Evolutionary conservation across 2,888 invertebrate genomes (phyloP).

Genomic region (Hypercompe scribonia): DNA sequence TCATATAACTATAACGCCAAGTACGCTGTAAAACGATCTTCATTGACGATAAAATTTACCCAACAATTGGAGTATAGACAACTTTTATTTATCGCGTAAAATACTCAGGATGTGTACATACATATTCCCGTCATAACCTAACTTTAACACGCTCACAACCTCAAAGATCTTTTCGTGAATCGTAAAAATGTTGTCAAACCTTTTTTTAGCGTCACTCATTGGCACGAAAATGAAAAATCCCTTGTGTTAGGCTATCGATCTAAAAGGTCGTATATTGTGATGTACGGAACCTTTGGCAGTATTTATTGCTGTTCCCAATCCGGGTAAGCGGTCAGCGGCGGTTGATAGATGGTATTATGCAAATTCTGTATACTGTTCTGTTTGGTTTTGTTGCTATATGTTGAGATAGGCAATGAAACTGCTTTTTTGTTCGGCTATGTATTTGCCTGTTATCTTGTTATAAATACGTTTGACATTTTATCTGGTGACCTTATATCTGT

Average conservation of each 20-base stretch:
- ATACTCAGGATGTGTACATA: conserved; percentile 1
- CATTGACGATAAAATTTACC: conserved; percentile 14
- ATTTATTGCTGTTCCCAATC: conserved; percentile 69
- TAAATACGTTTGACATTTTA: neutral
- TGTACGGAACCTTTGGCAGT: conserved; percentile 56
- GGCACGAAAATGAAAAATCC: conserved; percentile 67
- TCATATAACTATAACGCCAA: neutral
- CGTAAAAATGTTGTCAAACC: conserved; percentile 52
- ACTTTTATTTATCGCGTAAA: conserved; percentile 10
- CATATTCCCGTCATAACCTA: conserved; percentile 6
- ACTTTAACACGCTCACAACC: conserved; percentile 4
- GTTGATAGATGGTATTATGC: conserved; percentile 71
- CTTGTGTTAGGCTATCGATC: conserved; percentile 62
- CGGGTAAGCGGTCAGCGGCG: conserved; percentile 63
- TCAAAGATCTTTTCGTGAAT: conserved; percentile 10
- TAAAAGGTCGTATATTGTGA: conserved; percentile 60
- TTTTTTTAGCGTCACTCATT: conserved; percentile 42
- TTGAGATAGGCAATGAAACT: conserved; percentile 20
- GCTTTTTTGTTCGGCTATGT: neutral
- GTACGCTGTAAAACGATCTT: conserved; percentile 2
- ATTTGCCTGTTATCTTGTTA: neutral
- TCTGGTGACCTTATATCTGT: neutral
- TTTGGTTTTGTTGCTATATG: conserved; percentile 42
- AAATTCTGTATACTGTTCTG: conserved; percentile 53
- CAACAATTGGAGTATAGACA: conserved; percentile 4